Percentiles rank a stretch among this genome's conserved stretches.
Conservation (phyloP, 2,797 vertebrate species). For the Chrysocyon brachyurus region DNA sequence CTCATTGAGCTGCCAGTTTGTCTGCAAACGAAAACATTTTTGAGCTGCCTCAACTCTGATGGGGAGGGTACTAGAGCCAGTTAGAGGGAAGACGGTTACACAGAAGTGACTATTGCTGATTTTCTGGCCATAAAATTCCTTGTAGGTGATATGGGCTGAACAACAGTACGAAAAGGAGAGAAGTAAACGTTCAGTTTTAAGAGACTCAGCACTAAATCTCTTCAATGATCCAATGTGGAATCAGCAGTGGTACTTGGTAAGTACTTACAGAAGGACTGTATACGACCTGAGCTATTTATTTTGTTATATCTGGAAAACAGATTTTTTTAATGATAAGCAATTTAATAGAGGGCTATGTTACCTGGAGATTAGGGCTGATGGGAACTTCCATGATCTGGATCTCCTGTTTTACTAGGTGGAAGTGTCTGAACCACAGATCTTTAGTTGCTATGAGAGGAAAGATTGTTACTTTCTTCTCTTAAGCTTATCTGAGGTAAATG, state of each 20-base stretch:
- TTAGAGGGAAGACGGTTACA: background rate
- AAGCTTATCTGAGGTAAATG: background rate
- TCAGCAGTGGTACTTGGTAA: conserved; percentile 99
- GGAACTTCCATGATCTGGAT: background rate
- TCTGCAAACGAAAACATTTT: background rate
- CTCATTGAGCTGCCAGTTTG: background rate
- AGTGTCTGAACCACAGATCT: background rate
- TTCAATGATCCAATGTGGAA: conserved; percentile 99
- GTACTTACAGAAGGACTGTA: conserved; percentile 74
- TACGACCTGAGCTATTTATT: background rate
- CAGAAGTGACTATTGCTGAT: conserved; percentile 21
- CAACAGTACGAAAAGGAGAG: conserved; percentile 97
- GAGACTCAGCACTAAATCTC: conserved; percentile 92
- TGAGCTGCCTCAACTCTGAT: background rate
- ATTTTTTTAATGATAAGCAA: background rate
- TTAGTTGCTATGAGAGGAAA: background rate
- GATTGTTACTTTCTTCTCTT: background rate
- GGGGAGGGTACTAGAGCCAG: too few species aligned
- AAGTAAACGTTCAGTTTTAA: conserved; percentile 91
- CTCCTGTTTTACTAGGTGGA: background rate
- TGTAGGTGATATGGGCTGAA: conserved; percentile 97
- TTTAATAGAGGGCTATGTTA: background rate
- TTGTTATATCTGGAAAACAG: background rate
- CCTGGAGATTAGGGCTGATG: background rate
- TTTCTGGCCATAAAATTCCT: conserved; percentile 62